Evolutionary conservation across 2,888 invertebrate genomes (phyloP), one percentile per base, ranked within the genome.

Genomic region (Ischnura elegans): DNA sequence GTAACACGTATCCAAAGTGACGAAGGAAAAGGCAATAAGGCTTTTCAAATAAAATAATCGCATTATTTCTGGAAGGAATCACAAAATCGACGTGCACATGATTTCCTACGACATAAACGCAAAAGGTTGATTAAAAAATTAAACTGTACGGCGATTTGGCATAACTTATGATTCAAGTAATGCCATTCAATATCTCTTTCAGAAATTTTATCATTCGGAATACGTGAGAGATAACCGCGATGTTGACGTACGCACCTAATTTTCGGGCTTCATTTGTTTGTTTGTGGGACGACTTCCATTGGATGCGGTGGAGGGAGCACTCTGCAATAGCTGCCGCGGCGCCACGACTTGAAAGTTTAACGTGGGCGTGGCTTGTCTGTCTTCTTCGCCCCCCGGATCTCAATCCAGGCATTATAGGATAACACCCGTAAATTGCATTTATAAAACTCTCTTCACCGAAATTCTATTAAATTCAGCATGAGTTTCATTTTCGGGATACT

Each of bases 191-290:
- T n/a, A 61, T 66, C 61, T 90, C 90, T 42, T 61, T 61, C 43
- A 61, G 43, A 66, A 45, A 43, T n/a, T 61, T 90, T 90, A 90
- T 90, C 90, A 90, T 90, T 90, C 90, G 90, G 55, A 61, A 90
- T 66, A 42, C 61, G 66, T 36, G 43, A 55, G 90, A 61, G 90
- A 90, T 90, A 90, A 90, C 90, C 90, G 90, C 90, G 90, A 66
- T 90, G 90, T 90, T 90, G 90, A 90, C 90, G 61, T 55, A 61
- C 90, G 90, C 61, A 90, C 36, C 6, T 66, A 36, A 25, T 43
- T 43, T 90, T 42, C 46, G 19, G 21, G 21, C 90, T 76, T 76
- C 76, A 36, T 76, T 36, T 76, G 76, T 76, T 10, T 36, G 1
- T n/a, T n/a, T n/a, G n/a, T n/a, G n/a, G 19, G 25, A 61, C 19